phyloP scores from a whole-genome alignment of 1,140 invertebrate species.

The Tetraneura akinire region DNA sequence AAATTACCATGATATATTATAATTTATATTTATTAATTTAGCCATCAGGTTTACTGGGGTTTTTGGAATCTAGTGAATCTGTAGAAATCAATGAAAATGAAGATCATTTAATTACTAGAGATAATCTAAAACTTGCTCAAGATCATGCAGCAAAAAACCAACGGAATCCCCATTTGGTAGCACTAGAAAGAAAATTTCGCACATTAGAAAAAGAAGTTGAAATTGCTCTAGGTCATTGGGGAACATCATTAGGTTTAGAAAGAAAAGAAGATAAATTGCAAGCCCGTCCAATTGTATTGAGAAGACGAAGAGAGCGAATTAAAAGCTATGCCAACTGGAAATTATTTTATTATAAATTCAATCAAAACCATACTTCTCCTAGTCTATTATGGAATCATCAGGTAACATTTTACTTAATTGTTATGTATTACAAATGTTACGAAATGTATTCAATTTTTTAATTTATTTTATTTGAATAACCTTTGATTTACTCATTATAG shows the following conservation, averaged over 20 bases:
- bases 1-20: not conserved
- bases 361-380: slow-evolving; percentile 89
- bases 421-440: not conserved
- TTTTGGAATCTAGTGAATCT: slow-evolving; percentile 83
- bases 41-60: slow-evolving; percentile 86
- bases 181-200: slow-evolving; percentile 71
- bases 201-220: slow-evolving; percentile 80
- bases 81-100: slow-evolving; percentile 77
- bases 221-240: slow-evolving; percentile 86
- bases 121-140: slow-evolving; percentile 93
- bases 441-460: not conserved
- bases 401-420: slow-evolving; percentile 63
- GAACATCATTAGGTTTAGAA: slow-evolving; percentile 73
- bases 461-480: not conserved
- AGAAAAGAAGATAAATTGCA: slow-evolving; percentile 66
- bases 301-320: slow-evolving; percentile 86
- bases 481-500: too few relatives aligned
- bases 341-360: slow-evolving; percentile 95
- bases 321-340: slow-evolving; percentile 89
- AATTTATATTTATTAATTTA: slow-evolving; percentile 58
- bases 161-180: slow-evolving; percentile 70
- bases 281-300: slow-evolving; percentile 81
- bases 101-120: slow-evolving; percentile 79
- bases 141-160: slow-evolving; percentile 71
- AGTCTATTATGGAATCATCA: slow-evolving; percentile 99